Evolutionary conservation across 1,140 invertebrate genomes (phyloP), one percentile per base, ranked within the genome.

Genomic region (Drosophila oshimai): DNA sequence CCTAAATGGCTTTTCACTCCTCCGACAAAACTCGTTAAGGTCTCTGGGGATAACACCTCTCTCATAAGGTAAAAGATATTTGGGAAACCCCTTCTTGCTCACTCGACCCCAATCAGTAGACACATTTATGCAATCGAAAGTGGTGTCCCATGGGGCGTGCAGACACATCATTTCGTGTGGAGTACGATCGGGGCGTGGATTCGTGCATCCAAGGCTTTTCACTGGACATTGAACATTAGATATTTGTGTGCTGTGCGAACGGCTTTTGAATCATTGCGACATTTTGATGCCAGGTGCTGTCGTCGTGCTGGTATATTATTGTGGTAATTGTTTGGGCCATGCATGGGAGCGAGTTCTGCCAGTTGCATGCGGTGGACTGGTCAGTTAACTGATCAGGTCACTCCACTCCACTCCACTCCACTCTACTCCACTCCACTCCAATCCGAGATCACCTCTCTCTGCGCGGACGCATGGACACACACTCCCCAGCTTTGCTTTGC

Each of bases 321-420:
- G 64, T 46, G 41, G 22, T 31, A 68, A 46, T 69, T 69, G 26
- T 69, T 70, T 70, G 36, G 22, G 13, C 57, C 57, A 58, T 41
- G 34, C 39, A 53, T 33, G 54, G 13, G 22, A 72, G 68, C 68
- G 10, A 72, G 68, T 72, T 72, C 67, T 72, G 31, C 68, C 20
- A 50, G 55, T 68, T 68, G 64, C 55, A 53, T 37, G 41, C 39
- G 24, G 9, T 33, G 44, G 57, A 67, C 57, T 64, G 62, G 62
- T 67, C 45, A 67, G 62, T 42, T 49, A 29, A 15, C 42, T 46
- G 67, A 60, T 71, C 67, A 71, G 68, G 67, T 71, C 53, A 58
- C 65, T 58, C 65, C 67, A 69, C 57, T 34, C 20, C 28, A 39
- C 41, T 45, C 15, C 22, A 34, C 10, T 29, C 22, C 9, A 33